Evolutionary conservation across 1,140 invertebrate species (phyloP), one percentile per base, ranked within the genome.

Genomic region (Halesus radiatus): DNA sequence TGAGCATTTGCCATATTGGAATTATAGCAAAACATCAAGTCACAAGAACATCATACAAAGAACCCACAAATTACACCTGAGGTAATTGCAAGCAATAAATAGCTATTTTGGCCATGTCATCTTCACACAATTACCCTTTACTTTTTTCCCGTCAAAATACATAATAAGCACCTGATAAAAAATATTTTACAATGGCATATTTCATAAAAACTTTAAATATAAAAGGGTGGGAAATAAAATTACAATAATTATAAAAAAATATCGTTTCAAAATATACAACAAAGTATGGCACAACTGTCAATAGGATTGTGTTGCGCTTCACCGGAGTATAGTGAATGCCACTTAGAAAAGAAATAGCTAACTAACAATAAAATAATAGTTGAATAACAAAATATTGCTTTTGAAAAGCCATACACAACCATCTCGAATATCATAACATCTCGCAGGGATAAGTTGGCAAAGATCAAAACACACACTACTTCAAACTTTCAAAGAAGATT

Each of bases 341-440:
- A 81, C 68, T 53, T 56, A 74, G 22, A 20, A 54, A 80, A 23
- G 56, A 76, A 37, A 80, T 76, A 66, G 78, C 54, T 80, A 80
- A 66, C 54, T 81, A 78, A 81, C 29, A n/a, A 77, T 77, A 78
- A 81, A 79, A 79, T 66, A 82, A 73, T 81, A 79, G 77, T 79
- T 45, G 54, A 79, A 26, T 79, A 72, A 78, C 45, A 78, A 66
- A 82, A 81, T 81, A 76, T 80, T 76, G 79, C 81, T 83, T 83
- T 83, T 72, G 70, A 62, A 78, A 83, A 83, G 81, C 81, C 79
- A 32, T 60, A 83, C 81, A 83, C 81, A 83, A 83, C 81, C 81
- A 78, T 80, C 77, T 81, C 76, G 23, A 37, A 77, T 75, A 76
- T 80, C 81, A 58, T 62, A 82, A 82, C 73, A 79, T 66, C 73